Evolutionary conservation across 2,888 invertebrate genomes (phyloP), one percentile per base, ranked within the genome.

Genomic region (Epinotia demarniana): DNA sequence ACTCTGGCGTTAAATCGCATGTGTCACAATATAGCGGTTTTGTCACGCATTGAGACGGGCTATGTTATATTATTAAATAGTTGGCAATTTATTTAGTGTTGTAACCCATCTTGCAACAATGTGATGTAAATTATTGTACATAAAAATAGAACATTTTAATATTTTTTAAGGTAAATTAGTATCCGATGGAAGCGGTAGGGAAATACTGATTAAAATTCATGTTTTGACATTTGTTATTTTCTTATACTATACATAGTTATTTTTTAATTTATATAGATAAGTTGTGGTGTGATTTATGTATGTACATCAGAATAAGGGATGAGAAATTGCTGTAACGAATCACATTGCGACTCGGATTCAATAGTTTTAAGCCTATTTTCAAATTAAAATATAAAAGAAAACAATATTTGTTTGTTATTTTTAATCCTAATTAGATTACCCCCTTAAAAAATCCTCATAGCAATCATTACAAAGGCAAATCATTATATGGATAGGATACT

Each of bases 111-210:
- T 86, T 89, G 86, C 89, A 84, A 85, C 86, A 86, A 87, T 91
- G 92, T 92, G 92, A 93, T 94, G 93, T 94, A 94, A 93, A 93
- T 93, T 93, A 92, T 89, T 94, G 93, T 94, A 94, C 87, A 92
- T 93, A 87, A 87, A 85, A 87, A 85, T 85, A 87, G 83, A 86
- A 84, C 85, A 81, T 79, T 82, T 86, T 86, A 87, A 84, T 82
- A 84, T 91, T 91, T 91, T 90, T 83, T 89, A 82, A 86, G 85
- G 85, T 82, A 84, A 85, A 83, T 84, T 87, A 87, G 82, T 83
- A 83, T 84, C 86, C 83, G 81, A 85, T 84, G 83, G 82, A 81
- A 83, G 53, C 53, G 53, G 53, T 53, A 84, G 84, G 85, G 85
- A 87, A 85, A 86, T 82, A 84, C 85, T 81, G 81, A 80, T 68